phyloP scores from a whole-genome alignment of 1,140 invertebrate genomes.

The Pachypeltis micranthus region DNA sequence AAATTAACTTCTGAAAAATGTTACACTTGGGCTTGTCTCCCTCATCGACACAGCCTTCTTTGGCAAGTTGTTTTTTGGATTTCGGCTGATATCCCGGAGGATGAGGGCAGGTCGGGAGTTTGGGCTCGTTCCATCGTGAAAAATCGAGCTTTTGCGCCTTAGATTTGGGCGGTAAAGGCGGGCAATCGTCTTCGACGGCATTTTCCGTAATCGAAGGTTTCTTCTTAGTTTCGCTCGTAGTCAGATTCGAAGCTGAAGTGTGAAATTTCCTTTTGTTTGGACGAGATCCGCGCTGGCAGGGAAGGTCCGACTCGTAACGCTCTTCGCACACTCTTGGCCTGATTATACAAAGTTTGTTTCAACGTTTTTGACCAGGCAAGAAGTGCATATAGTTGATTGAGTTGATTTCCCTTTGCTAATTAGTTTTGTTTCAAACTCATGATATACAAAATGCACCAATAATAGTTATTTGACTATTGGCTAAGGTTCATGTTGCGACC shows the following conservation, averaged over 20 bases:
- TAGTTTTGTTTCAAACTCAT: too few relatives aligned
- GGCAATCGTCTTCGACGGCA: neutral
- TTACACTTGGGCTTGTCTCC: neutral
- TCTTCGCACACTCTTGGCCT: neutral
- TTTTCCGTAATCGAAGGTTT: neutral
- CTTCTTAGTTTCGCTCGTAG: neutral
- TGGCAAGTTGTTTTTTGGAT: neutral
- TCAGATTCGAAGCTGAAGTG: neutral
- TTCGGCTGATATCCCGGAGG: neutral
- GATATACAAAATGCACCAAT: too few relatives aligned
- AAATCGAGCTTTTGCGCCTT: neutral
- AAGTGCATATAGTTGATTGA: too few relatives aligned
- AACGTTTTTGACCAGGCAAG: neutral
- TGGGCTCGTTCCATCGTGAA: neutral
- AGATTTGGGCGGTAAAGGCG: neutral
- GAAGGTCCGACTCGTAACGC: neutral
- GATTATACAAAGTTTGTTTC: neutral
- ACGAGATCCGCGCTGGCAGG: neutral
- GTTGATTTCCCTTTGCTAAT: too few relatives aligned
- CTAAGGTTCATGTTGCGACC: too few relatives aligned
- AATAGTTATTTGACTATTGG: too few relatives aligned
- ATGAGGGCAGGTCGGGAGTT: neutral
- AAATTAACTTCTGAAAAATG: neutral
- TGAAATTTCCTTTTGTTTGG: neutral
- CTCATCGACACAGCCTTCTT: conserved; percentile 1